Evolutionary conservation across 2,797 vertebrate genomes (phyloP).

Genomic region (Sebastiscus tertius): DNA sequence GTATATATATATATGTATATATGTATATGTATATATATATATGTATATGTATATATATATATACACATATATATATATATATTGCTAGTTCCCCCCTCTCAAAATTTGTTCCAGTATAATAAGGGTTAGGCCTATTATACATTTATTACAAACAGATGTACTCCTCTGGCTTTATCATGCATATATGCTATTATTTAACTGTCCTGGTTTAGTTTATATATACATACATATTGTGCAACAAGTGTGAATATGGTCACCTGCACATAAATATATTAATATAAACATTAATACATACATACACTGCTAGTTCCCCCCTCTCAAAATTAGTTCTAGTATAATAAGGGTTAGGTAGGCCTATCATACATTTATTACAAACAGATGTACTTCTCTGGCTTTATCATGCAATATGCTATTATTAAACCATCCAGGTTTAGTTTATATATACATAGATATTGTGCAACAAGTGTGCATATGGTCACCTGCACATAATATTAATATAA

Average conservation of each 20-base stretch:
- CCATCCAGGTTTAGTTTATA: too few relatives aligned
- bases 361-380: too few relatives aligned
- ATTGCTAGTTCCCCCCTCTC: neutral
- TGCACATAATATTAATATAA: neutral
- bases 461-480: too few relatives aligned
- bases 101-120: slow-evolving; percentile 16
- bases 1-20: too few relatives aligned
- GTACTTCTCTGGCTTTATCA: too few relatives aligned
- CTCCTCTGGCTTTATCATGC: slow-evolving; percentile 1
- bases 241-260: neutral
- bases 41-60: neutral
- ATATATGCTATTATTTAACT: neutral
- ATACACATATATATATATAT: too few relatives aligned
- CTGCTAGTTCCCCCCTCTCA: too few relatives aligned
- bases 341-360: too few relatives aligned
- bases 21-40: neutral
- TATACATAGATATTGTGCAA: too few relatives aligned
- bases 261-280: too few relatives aligned
- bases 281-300: neutral
- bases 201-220: neutral
- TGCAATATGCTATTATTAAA: too few relatives aligned
- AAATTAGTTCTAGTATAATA: too few relatives aligned
- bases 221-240: neutral
- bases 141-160: slow-evolving; percentile 52
- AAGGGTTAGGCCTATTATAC: slow-evolving; percentile 9